phyloP scores from a whole-genome alignment of 2,113 vertebrate species.

The Campylorhamphus procurvoides region DNA sequence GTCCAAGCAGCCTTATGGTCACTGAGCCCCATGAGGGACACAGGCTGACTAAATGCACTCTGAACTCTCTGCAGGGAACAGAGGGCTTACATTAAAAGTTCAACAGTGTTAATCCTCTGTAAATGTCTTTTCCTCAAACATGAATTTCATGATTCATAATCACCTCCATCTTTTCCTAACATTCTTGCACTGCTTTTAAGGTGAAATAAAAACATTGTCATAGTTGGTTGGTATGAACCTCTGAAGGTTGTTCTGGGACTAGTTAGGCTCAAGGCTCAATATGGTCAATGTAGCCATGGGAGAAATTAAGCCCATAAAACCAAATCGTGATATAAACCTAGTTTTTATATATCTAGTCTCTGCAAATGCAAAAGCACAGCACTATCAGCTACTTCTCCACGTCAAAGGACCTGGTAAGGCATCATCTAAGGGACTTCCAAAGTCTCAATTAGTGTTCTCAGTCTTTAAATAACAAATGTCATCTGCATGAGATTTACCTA shows the following conservation, averaged over 20 bases:
- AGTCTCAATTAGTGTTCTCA: not conserved
- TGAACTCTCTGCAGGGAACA: not conserved
- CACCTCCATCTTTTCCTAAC: not conserved
- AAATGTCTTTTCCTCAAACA: not conserved
- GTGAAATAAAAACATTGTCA: not conserved
- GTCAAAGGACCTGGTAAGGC: not conserved
- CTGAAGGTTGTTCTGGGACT: not conserved
- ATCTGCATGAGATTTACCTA: not conserved
- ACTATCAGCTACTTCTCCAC: not conserved
- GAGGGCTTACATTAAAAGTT: not conserved
- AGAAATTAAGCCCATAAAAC: not conserved
- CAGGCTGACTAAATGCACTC: not conserved
- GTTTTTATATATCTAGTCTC: not conserved
- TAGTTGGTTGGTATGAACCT: not conserved
- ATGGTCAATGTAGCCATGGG: not conserved
- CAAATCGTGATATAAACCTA: not conserved
- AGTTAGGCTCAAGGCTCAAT: not conserved
- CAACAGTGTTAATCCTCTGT: not conserved
- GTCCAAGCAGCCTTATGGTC: not conserved
- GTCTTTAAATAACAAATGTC: not conserved
- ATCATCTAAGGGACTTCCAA: not conserved
- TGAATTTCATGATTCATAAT: not conserved
- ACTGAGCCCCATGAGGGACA: not conserved
- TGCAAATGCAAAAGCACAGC: not conserved
- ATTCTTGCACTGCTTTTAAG: not conserved